Percentiles rank a stretch among this genome's conserved stretches.
phyloP scores from a whole-genome alignment of 2,113 vertebrate species.

The Anoplopoma fimbria region DNA sequence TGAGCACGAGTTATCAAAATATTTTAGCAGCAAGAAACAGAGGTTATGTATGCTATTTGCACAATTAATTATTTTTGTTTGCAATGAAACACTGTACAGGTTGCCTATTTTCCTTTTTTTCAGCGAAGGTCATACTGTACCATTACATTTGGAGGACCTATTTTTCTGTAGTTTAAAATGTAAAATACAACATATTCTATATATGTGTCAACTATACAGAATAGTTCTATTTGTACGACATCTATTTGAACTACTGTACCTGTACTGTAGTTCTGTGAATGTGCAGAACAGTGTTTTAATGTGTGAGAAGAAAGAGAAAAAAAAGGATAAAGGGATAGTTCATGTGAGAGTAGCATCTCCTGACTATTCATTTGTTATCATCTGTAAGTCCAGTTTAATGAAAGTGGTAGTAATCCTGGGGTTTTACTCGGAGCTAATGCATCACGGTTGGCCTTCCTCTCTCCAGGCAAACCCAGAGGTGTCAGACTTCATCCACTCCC shows the following conservation, averaged over 20 bases:
- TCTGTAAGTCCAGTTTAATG: conserved; percentile 58
- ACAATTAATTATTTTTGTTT: not conserved
- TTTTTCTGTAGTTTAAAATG: not conserved
- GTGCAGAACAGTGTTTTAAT: conserved; percentile 2
- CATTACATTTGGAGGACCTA: no score
- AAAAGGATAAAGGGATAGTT: not conserved
- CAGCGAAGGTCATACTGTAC: no score
- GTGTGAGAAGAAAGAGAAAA: not conserved
- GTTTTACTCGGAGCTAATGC: conserved; percentile 47
- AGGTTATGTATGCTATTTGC: not conserved
- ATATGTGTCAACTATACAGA: not conserved
- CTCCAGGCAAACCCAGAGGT: conserved; percentile 73
- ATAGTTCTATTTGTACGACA: not conserved
- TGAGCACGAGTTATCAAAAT: not conserved
- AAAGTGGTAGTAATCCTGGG: conserved; percentile 50
- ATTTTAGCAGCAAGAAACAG: not conserved
- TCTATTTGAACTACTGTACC: not conserved
- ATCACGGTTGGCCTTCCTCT: conserved; percentile 54
- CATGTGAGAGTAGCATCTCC: not conserved
- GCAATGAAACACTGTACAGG: not conserved
- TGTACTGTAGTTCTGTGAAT: not conserved
- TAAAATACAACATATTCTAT: not conserved
- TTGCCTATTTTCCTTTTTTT: not conserved
- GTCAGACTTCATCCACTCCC: conserved; percentile 71
- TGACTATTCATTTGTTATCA: conserved; percentile 38